Evolutionary conservation across 92 coral and sea anemone species (phyloP).

Genomic region (Metridium senile): DNA sequence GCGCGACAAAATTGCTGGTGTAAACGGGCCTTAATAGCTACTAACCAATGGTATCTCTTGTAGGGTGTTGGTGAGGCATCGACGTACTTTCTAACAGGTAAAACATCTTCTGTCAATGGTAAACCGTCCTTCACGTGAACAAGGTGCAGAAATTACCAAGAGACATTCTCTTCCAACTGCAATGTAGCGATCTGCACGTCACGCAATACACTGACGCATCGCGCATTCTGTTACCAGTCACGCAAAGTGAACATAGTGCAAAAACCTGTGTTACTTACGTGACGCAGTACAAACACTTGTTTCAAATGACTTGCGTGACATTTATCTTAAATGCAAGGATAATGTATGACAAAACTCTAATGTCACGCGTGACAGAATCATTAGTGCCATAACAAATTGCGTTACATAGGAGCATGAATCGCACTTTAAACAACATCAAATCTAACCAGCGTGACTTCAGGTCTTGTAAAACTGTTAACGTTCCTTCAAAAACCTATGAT

Average conservation of each 20-base stretch:
- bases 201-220: not conserved
- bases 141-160: too few species aligned
- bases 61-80: conserved; percentile 9
- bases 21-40: too few species aligned
- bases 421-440: too few species aligned
- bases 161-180: too few species aligned
- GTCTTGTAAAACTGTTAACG: too few species aligned
- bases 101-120: not conserved
- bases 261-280: not conserved
- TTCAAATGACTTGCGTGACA: not conserved
- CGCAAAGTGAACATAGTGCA: not conserved
- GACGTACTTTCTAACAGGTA: conserved; percentile 18
- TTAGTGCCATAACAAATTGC: too few species aligned
- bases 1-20: too few species aligned
- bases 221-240: not conserved
- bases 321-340: not conserved
- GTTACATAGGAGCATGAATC: too few species aligned
- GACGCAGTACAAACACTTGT: not conserved
- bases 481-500: too few species aligned
- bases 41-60: too few species aligned
- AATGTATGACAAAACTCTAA: not conserved
- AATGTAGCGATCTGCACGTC: not conserved
- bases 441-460: too few species aligned
- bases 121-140: not conserved
- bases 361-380: not conserved